phyloP scores from a whole-genome alignment of 2,888 invertebrate species.

The Anticlea derivata region DNA sequence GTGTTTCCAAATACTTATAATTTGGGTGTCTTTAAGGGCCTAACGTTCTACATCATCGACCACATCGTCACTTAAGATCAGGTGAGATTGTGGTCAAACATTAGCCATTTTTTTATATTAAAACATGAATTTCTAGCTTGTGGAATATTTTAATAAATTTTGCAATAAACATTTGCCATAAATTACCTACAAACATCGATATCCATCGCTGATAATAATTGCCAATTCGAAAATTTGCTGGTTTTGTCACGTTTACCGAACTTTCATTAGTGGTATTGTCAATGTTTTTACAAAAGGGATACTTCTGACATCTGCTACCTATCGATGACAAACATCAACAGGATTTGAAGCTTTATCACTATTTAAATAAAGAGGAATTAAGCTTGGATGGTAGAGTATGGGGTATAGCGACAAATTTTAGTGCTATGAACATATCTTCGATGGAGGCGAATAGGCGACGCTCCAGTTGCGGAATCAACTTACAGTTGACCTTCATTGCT shows the following conservation, averaged over 20 bases:
- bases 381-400: constrained; percentile 45
- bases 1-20: no score
- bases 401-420: constrained; percentile 74
- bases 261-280: constrained; percentile 76
- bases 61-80: no score
- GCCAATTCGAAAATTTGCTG: constrained; percentile 52
- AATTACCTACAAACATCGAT: constrained; percentile 46
- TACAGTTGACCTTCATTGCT: constrained; percentile 60
- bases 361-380: constrained; percentile 47
- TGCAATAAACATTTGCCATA: constrained; percentile 50
- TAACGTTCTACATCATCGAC: no score
- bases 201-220: constrained; percentile 42
- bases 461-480: constrained; percentile 66
- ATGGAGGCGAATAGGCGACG: constrained; percentile 51
- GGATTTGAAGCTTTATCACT: constrained; percentile 19
- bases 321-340: constrained; percentile 60
- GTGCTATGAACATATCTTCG: constrained; percentile 63
- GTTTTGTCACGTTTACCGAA: constrained; percentile 56
- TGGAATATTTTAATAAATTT: constrained; percentile 47
- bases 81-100: no score
- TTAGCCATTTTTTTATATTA: no score
- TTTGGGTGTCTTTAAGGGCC: no score
- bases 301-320: constrained; percentile 43
- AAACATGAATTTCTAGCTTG: no score
- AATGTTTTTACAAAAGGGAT: constrained; percentile 59